Conservation (phyloP, 2,113 vertebrate genomes). For the Microtus oregoni region DNA sequence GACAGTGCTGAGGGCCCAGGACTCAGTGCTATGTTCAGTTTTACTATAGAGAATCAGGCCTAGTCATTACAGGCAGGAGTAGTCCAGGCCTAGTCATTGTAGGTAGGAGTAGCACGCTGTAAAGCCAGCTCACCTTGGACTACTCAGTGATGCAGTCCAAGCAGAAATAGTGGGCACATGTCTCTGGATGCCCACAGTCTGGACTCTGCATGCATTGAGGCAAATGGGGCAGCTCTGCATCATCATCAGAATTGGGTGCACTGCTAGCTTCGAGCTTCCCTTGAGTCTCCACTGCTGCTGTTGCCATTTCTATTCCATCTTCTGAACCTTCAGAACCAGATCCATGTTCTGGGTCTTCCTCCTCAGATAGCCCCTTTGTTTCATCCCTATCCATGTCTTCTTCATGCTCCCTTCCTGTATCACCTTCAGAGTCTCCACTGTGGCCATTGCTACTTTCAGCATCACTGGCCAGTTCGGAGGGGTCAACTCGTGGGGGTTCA, state of each 20-base stretch:
- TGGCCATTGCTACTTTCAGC: conserved; percentile 86
- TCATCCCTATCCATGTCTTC: conserved; percentile 86
- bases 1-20: not conserved
- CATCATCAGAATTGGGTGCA: conserved; percentile 90
- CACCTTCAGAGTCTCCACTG: conserved; percentile 86
- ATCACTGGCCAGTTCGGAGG: conserved; percentile 83
- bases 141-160: conserved; percentile 97
- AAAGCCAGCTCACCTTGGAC: conserved; percentile 90
- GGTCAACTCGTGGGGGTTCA: conserved; percentile 85
- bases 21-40: rapidly evolving
- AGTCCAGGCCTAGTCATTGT: no score
- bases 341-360: conserved; percentile 86
- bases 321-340: conserved; percentile 83
- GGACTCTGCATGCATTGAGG: conserved; percentile 93
- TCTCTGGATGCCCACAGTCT: conserved; percentile 96
- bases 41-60: not conserved
- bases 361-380: conserved; percentile 87
- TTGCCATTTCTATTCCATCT: not conserved
- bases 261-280: conserved; percentile 37
- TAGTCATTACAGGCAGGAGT: no score
- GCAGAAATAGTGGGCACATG: conserved; percentile 96
- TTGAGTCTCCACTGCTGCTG: not conserved
- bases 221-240: conserved; percentile 96
- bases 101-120: not conserved
- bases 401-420: conserved; percentile 84